phyloP scores from a whole-genome alignment of 2,888 invertebrate genomes.

The Bellardia bayeri region DNA sequence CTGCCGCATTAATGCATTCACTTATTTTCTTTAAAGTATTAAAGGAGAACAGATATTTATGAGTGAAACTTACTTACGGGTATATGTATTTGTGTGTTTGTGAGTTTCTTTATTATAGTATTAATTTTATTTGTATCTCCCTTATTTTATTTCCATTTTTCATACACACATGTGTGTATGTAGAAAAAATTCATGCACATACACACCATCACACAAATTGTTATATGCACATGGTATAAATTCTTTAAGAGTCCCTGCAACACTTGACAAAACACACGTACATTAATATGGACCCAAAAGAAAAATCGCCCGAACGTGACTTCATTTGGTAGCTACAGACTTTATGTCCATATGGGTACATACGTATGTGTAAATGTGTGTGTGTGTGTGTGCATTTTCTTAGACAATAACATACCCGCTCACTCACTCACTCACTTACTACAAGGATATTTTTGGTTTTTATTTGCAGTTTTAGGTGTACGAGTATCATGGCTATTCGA shows the following conservation, averaged over 20 bases:
- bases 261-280: slow-evolving; percentile 76
- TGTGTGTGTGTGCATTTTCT: neutral
- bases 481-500: slow-evolving; percentile 12
- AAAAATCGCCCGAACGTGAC: slow-evolving; percentile 83
- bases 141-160: slow-evolving; percentile 17
- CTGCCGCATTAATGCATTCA: neutral
- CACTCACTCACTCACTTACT: neutral
- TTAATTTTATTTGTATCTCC: slow-evolving; percentile 56
- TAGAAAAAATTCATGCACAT: neutral
- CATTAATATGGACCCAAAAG: slow-evolving; percentile 83
- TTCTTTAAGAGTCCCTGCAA: slow-evolving; percentile 32
- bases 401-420: neutral
- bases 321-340: slow-evolving; percentile 78
- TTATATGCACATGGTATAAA: neutral
- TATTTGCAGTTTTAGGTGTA: neutral
- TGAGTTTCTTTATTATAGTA: slow-evolving; percentile 15
- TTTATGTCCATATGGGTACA: slow-evolving; percentile 20
- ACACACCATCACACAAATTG: neutral
- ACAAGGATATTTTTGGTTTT: neutral
- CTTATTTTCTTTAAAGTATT: slow-evolving; percentile 16
- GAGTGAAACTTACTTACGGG: neutral
- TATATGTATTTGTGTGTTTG: slow-evolving; percentile 1
- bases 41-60: slow-evolving; percentile 3
- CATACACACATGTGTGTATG: slow-evolving; percentile 5
- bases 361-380: neutral